These are phyloP conservation scores for Dicaeum eximium DNA, from an alignment of 2,113 vertebrate genomes.

Conservation along the genomic window DNA sequence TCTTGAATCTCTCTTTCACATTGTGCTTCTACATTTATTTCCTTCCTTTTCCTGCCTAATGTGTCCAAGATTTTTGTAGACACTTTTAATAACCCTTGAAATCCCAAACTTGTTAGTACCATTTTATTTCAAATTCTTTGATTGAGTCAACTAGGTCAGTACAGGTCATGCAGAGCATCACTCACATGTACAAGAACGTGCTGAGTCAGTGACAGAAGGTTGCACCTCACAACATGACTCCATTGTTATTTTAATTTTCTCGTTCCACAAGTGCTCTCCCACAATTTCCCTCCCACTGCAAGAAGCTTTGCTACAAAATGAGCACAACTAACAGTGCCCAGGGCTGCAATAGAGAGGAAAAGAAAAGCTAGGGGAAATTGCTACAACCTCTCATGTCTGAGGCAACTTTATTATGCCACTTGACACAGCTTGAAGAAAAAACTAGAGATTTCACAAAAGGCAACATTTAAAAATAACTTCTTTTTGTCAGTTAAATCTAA, in stretches of 20 bases:
- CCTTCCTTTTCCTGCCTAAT: neutral
- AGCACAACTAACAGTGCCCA: slow-evolving; percentile 38
- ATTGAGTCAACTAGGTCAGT: slow-evolving; percentile 15
- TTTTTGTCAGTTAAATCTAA: slow-evolving; percentile 28
- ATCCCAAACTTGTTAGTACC: neutral
- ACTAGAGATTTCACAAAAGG: slow-evolving; percentile 31
- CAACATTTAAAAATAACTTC: slow-evolving; percentile 42
- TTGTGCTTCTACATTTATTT: neutral
- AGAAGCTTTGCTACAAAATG: slow-evolving; percentile 53
- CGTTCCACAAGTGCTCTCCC: slow-evolving; percentile 33
- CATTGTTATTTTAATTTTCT: slow-evolving; percentile 59
- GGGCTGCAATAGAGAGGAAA: slow-evolving; percentile 36
- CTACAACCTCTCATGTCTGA: slow-evolving; percentile 32
- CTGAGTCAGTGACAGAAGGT: slow-evolving; percentile 46
- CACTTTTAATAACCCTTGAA: neutral
- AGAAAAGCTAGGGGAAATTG: slow-evolving; percentile 44
- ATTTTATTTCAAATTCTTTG: slow-evolving; percentile 24
- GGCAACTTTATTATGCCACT: slow-evolving; percentile 56
- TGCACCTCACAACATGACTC: slow-evolving; percentile 36
- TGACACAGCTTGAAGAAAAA: slow-evolving; percentile 53
- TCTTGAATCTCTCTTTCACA: neutral
- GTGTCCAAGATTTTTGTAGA: neutral
- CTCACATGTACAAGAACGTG: neutral
- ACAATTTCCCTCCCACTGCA: slow-evolving; percentile 51
- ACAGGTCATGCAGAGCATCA: neutral